phyloP scores from a whole-genome alignment of 2,113 vertebrate genomes.

The Empidonax alnorum region DNA sequence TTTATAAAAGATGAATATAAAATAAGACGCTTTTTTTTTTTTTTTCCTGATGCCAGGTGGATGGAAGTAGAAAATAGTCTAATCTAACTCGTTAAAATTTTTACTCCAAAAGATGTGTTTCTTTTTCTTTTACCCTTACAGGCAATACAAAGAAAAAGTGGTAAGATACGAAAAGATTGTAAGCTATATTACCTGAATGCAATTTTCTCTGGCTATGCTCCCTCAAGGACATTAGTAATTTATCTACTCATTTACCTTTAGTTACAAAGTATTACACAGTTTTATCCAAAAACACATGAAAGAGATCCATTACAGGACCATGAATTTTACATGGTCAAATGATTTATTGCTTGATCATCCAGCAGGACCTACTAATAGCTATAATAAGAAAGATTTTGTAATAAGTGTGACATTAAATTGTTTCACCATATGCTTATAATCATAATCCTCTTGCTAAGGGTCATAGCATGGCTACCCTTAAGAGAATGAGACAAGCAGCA shows the following conservation, averaged over 20 bases:
- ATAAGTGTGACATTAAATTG: background rate
- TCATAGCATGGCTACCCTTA: background rate
- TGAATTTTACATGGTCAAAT: background rate
- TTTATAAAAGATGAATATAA: background rate
- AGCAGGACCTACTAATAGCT: background rate
- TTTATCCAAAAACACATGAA: constrained; percentile 15
- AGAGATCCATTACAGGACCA: background rate
- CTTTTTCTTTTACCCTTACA: background rate
- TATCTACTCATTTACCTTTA: constrained; percentile 1
- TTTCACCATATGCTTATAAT: constrained; percentile 30
- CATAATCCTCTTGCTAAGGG: background rate
- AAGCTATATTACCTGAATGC: background rate
- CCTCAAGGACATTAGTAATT: background rate
- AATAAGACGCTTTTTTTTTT: background rate
- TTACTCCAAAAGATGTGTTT: background rate
- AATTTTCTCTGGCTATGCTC: background rate
- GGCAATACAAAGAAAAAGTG: background rate
- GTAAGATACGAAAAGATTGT: background rate
- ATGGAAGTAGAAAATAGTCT: background rate
- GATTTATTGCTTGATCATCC: constrained; percentile 19
- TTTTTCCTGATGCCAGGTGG: background rate
- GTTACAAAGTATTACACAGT: background rate
- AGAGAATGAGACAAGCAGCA: background rate
- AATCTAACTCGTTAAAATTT: background rate
- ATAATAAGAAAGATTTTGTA: background rate